Evolutionary conservation across 1,140 invertebrate genomes (phyloP).

Genomic region (Plodia interpunctella): DNA sequence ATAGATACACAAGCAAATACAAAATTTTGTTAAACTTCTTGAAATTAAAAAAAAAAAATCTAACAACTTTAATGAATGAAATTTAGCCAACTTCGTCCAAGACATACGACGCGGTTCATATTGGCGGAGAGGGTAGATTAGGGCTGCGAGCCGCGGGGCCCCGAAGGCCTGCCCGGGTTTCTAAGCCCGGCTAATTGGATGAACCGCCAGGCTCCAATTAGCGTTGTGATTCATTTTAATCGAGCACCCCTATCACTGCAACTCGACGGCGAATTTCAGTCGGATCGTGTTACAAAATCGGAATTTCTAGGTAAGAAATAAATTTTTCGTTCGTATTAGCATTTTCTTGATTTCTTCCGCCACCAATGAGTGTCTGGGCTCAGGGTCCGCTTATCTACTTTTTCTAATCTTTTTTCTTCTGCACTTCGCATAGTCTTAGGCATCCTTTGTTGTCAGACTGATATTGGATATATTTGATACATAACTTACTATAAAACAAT

Average conservation of each 20-base stretch:
- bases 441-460: too few species aligned
- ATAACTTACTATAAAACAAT: too few species aligned
- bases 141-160: conserved; percentile 25
- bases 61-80: background rate
- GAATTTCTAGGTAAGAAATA: background rate
- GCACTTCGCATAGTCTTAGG: too few species aligned
- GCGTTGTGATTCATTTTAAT: conserved; percentile 73
- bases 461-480: too few species aligned
- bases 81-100: background rate
- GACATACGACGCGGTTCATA: conserved; percentile 20
- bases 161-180: conserved; percentile 52
- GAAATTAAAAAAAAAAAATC: background rate
- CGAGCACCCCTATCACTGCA: conserved; percentile 53
- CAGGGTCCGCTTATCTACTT: too few species aligned
- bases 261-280: background rate
- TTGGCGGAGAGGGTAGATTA: conserved; percentile 48
- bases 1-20: too few species aligned
- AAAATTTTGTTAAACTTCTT: too few species aligned
- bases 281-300: background rate
- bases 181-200: conserved; percentile 74
- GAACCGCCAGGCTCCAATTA: conserved; percentile 66
- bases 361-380: too few species aligned
- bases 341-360: too few species aligned
- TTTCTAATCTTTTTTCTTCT: too few species aligned
- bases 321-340: background rate